Percentiles rank a stretch among this genome's conserved stretches.
phyloP scores from a whole-genome alignment of 2,888 invertebrate species.

The Trissolcus brochymenae region DNA sequence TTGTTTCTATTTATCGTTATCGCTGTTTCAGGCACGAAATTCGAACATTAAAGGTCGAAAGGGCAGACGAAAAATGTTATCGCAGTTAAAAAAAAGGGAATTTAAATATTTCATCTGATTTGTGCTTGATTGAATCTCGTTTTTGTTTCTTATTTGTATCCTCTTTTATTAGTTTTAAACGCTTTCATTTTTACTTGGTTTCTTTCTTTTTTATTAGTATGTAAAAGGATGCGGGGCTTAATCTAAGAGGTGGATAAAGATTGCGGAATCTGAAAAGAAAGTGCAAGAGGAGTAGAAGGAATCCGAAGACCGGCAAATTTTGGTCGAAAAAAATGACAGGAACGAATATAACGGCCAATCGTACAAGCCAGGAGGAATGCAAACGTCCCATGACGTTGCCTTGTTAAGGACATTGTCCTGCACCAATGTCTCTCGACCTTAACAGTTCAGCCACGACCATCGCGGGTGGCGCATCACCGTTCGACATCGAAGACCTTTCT shows the following conservation, averaged over 20 bases:
- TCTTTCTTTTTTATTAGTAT: no score
- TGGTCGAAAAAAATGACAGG: slow-evolving; percentile 19
- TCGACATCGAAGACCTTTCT: slow-evolving; percentile 15
- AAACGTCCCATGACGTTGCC: slow-evolving; percentile 50
- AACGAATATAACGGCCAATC: slow-evolving; percentile 35
- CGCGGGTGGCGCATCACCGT: slow-evolving; percentile 41
- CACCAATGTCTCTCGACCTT: slow-evolving; percentile 52
- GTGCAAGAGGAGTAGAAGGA: slow-evolving; percentile 11
- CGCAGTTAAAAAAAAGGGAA: no score
- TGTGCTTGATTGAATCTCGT: no score
- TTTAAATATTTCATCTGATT: no score
- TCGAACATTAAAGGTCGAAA: no score
- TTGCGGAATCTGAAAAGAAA: not conserved
- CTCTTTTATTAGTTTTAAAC: no score
- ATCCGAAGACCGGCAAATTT: slow-evolving; percentile 23
- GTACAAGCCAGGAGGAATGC: slow-evolving; percentile 45
- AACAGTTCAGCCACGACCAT: slow-evolving; percentile 54
- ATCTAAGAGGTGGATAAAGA: not conserved
- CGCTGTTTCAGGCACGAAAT: not conserved
- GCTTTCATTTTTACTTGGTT: no score
- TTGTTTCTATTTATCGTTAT: not conserved
- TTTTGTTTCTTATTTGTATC: no score
- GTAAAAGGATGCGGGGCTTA: no score
- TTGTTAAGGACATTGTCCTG: slow-evolving; percentile 60
- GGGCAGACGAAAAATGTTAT: no score